Percentiles rank a stretch among this genome's conserved stretches.
These are phyloP conservation scores for Heliconius ismenius DNA, from an alignment of 2,888 invertebrate species.

Conservation along the genomic window DNA sequence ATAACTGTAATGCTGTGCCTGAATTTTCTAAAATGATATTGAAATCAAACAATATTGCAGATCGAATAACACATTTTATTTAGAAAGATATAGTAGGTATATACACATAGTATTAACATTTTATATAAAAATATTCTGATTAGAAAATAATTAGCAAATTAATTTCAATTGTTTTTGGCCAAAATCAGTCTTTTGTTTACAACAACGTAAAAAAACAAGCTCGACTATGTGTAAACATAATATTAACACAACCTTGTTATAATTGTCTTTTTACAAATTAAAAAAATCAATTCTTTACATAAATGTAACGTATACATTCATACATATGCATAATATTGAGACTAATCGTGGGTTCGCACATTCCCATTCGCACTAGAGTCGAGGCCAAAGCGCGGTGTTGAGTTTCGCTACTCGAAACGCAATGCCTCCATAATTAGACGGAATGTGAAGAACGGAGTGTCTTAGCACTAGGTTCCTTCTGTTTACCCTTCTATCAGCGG, in stretches of 20 bases:
- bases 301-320: background rate
- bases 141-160: constrained; percentile 18
- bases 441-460: too few relatives aligned
- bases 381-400: too few relatives aligned
- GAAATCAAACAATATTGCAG: constrained; percentile 15
- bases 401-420: too few relatives aligned
- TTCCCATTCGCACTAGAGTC: too few relatives aligned
- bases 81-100: background rate
- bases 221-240: background rate
- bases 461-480: too few relatives aligned
- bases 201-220: background rate
- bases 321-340: background rate
- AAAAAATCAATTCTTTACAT: background rate
- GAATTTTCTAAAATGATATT: background rate
- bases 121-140: constrained; percentile 19
- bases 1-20: too few relatives aligned
- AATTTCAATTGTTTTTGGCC: constrained; percentile 37
- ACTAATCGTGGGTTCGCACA: too few relatives aligned
- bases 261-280: background rate
- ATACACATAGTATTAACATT: constrained; percentile 6
- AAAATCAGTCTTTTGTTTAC: constrained; percentile 40
- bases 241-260: constrained; percentile 1
- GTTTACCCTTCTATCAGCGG: too few relatives aligned
- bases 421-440: too few relatives aligned
- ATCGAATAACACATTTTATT: constrained; percentile 16